Conservation (phyloP, 2,888 invertebrate species). For the Caenorhabditis virilis region DNA sequence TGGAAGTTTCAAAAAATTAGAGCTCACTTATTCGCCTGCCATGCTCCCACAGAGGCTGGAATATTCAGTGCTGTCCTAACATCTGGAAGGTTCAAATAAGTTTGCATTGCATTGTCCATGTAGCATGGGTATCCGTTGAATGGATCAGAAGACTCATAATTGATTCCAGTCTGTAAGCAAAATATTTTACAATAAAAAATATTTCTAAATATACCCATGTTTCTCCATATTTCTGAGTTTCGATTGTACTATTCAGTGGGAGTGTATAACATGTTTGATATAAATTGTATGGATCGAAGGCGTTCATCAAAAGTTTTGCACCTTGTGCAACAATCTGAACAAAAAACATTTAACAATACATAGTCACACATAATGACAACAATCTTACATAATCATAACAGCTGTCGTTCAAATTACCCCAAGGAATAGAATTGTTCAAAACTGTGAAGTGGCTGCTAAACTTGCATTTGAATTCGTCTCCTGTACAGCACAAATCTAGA, state of each 20-base stretch:
- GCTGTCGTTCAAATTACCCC: constrained; percentile 34
- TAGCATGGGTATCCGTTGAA: constrained; percentile 59
- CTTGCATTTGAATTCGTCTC: constrained; percentile 40
- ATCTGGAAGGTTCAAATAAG: constrained; percentile 53
- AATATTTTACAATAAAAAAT: not conserved
- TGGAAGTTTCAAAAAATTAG: not conserved
- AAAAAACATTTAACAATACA: not conserved
- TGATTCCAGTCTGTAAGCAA: constrained; percentile 43
- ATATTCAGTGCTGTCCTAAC: constrained; percentile 62
- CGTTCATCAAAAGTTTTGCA: constrained; percentile 16
- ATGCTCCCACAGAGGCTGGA: constrained; percentile 27
- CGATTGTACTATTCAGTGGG: constrained; percentile 9
- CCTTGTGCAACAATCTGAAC: constrained; percentile 10
- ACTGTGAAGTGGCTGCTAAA: constrained; percentile 33
- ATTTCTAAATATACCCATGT: constrained; percentile 36
- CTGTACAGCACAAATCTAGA: constrained; percentile 32
- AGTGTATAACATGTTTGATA: constrained; percentile 45
- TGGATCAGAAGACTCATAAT: constrained; percentile 53
- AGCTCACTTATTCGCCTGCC: constrained; percentile 33
- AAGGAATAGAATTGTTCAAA: constrained; percentile 36
- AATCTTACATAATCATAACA: constrained; percentile 19
- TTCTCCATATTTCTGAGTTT: constrained; percentile 36
- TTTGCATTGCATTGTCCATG: constrained; percentile 44
- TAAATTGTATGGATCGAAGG: constrained; percentile 49
- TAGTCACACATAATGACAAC: not conserved